A percentile compares a stretch with the other conserved stretches of the same genome.
phyloP scores from a whole-genome alignment of 2,888 invertebrate species.

The Automeris io region DNA sequence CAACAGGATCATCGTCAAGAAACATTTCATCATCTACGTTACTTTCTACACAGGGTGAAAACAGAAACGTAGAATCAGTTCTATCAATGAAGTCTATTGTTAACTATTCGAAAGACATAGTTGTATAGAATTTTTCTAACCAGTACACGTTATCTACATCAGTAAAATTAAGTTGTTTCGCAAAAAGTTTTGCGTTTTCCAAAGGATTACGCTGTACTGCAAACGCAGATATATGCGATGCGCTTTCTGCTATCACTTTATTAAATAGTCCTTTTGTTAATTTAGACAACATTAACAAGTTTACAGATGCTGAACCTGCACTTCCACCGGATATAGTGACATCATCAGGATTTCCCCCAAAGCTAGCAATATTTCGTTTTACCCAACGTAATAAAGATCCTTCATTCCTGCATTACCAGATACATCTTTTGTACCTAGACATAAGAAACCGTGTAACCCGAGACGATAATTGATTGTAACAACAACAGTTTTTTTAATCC shows the following conservation, averaged over 20 bases:
- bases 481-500: slow-evolving; percentile 20
- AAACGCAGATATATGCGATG: slow-evolving; percentile 22
- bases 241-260: slow-evolving; percentile 36
- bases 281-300: slow-evolving; percentile 29
- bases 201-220: slow-evolving; percentile 33
- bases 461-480: slow-evolving; percentile 32
- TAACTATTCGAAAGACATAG: slow-evolving; percentile 23
- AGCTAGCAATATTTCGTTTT: slow-evolving; percentile 30
- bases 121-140: slow-evolving; percentile 40
- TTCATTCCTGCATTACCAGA: slow-evolving; percentile 41
- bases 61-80: slow-evolving; percentile 19
- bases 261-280: slow-evolving; percentile 28
- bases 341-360: slow-evolving; percentile 38
- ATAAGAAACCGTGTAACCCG: slow-evolving; percentile 28
- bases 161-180: slow-evolving; percentile 22
- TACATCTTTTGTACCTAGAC: slow-evolving; percentile 27
- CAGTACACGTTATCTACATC: slow-evolving; percentile 28
- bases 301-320: slow-evolving; percentile 31
- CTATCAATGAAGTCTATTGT: slow-evolving; percentile 16
- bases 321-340: slow-evolving; percentile 33
- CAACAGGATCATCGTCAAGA: slow-evolving; percentile 3
- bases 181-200: slow-evolving; percentile 29
- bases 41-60: slow-evolving; percentile 2
- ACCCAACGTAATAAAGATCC: slow-evolving; percentile 36
- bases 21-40: not conserved